phyloP scores from a whole-genome alignment of 2,113 vertebrate species.

The Neodon shergylaensis region DNA sequence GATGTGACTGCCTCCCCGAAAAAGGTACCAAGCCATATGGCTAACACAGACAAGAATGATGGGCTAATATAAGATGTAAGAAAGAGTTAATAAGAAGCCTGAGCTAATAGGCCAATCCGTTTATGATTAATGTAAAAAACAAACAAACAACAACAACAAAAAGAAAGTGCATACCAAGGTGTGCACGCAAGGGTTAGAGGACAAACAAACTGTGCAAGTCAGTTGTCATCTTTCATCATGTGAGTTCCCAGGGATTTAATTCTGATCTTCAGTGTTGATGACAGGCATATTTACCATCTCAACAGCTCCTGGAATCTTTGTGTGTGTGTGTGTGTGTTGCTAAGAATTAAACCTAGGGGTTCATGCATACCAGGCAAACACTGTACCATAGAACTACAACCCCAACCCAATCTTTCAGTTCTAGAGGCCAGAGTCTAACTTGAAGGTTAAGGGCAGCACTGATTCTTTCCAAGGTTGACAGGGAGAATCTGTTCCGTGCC shows the following conservation, averaged over 20 bases:
- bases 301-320: neutral
- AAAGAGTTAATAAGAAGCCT: no score
- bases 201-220: neutral
- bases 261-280: neutral
- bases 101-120: no score
- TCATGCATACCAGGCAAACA: neutral
- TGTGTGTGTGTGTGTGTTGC: neutral
- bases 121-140: no score
- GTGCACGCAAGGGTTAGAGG: neutral
- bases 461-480: slow-evolving; percentile 13
- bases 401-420: neutral
- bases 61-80: no score
- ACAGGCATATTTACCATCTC: neutral
- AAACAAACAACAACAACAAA: no score
- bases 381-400: neutral
- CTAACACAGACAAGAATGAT: no score
- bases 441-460: neutral
- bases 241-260: neutral
- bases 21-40: no score
- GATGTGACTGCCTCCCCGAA: no score
- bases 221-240: neutral
- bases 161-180: neutral
- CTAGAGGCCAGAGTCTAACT: neutral
- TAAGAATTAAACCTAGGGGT: neutral
- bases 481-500: neutral